Evolutionary conservation across 2,797 vertebrate species (phyloP), one percentile per base, ranked within the genome.

Genomic region (Iguana delicatissima): DNA sequence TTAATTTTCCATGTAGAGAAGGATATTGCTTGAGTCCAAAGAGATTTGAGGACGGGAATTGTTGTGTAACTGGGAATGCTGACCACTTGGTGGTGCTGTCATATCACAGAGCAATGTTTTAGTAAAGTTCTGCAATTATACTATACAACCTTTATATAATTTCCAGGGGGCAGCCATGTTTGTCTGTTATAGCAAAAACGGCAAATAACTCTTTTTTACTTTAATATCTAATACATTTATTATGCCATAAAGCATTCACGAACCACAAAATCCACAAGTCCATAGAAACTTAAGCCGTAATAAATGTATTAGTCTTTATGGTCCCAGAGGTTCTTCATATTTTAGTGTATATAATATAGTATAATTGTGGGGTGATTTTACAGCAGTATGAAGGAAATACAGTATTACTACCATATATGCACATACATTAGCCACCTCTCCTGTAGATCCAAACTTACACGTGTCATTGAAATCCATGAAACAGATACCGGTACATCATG

Each of bases 81-180:
- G 32, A 22, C 84, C 89, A 90, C 85, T 13, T 87, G 89, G 55
- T 76, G 89, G 84, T 29, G 67, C 79, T 82, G 16, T 76, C 29
- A 22, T 35, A 2, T 22, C 6, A 8, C 26, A 69, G 32, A 62
- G 50, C 10, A 46, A 2, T 55, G 4, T 2, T 38, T 32, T 62
- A 22, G 35, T 73, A n/a, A 18, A 55, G 50, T 80, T 67, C 42
- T 22, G 14, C 8, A 32, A 14, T 62, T 5, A 35, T 29, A 3
- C 35, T 29, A 26, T 72, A 7, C n/a, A 18, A 29, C 9, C 8
- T 6, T 16, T 72, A 62, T 52, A 80, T 80, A 52, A 64, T 42
- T 77, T 74, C 72, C 35, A 38, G 16, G 16, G 14, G 16, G 2
- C 16, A 74, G 72, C 35, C n/a, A 74, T 74, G 6, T 46, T 77